Evolutionary conservation across 2,888 invertebrate species (phyloP), one percentile per base, ranked within the genome.

Genomic region (Muscina levida): DNA sequence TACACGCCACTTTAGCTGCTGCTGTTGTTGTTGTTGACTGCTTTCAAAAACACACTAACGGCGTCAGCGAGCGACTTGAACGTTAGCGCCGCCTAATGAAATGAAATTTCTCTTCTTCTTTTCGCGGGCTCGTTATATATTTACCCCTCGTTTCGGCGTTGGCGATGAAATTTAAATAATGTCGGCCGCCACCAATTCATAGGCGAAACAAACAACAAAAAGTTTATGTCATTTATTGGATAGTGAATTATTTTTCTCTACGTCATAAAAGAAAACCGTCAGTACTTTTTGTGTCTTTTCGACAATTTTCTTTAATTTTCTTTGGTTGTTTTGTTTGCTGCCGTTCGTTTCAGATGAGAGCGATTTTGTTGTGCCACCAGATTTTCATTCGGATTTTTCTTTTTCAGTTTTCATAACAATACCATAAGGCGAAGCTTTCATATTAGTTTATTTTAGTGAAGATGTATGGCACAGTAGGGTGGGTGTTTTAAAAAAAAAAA

Each of bases 181-280:
- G 31, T 3, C 31, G n/a, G 31, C 31, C 31, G 31, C 31, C 31
- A 31, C 31, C 31, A 59, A 77, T 72, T 67, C 57, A 74, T 71
- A 31, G 4, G 31, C 31, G 31, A 31, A 31, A 8, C 39, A 31
- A 68, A 66, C 24, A 67, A 66, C 24, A 76, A 37, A 31, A 77
- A 31, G 62, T 73, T 77, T 67, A 75, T 82, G 73, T 80, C 80
- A 80, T 72, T 75, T 53, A 65, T 70, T 65, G 56, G 37, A 78
- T 56, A 75, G 68, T 26, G 19, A n/a, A 24, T 65, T 62, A 37
- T 42, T 65, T 73, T 10, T 11, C 22, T 31, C 22, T 31, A 56
- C 26, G 37, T n/a, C 17, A 37, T 31, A 53, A 72, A 70, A 72
- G 48, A 74, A 77, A 81, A 78, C n/a, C n/a, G n/a, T n/a, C n/a